These are phyloP conservation scores for Notodonta dromedarius DNA, from an alignment of 2,888 invertebrate species.

Conservation along the genomic window DNA sequence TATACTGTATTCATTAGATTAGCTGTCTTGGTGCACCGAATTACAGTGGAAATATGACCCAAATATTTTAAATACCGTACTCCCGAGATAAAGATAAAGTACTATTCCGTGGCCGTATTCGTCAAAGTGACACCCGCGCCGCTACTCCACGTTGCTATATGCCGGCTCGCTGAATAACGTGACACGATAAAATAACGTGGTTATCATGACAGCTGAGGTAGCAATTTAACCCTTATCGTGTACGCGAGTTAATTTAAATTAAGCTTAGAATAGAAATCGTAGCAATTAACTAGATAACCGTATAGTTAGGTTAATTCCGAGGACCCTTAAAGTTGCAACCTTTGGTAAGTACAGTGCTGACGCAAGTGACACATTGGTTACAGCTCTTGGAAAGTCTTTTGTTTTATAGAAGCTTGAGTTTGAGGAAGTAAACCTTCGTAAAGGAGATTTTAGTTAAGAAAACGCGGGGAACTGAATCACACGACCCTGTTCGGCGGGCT, in stretches of 20 bases:
- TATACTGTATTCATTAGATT: no score
- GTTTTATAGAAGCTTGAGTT: no score
- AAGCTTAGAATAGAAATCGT: not conserved
- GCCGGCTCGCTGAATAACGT: not conserved
- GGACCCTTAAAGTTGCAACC: no score
- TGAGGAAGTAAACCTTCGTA: no score
- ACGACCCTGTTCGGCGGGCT: conserved; percentile 11
- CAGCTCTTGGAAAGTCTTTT: no score
- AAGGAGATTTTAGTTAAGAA: not conserved
- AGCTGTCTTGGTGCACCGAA: not conserved
- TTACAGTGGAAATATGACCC: conserved; percentile 23
- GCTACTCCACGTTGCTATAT: not conserved
- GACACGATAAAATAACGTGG: conserved; percentile 1
- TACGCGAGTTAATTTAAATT: not conserved
- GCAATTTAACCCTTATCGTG: conserved; percentile 1
- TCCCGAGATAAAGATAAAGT: conserved; percentile 9
- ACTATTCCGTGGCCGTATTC: conserved; percentile 4
- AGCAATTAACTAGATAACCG: not conserved
- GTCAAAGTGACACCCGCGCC: conserved; percentile 11
- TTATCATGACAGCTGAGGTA: not conserved
- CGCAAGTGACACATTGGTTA: no score
- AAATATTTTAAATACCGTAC: conserved; percentile 24
- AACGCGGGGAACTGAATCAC: not conserved
- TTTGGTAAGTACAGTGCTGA: no score
- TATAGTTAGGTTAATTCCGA: not conserved